These are phyloP conservation scores for Blennius ocellaris DNA, from an alignment of 2,113 vertebrate species.

Conservation along the genomic window DNA sequence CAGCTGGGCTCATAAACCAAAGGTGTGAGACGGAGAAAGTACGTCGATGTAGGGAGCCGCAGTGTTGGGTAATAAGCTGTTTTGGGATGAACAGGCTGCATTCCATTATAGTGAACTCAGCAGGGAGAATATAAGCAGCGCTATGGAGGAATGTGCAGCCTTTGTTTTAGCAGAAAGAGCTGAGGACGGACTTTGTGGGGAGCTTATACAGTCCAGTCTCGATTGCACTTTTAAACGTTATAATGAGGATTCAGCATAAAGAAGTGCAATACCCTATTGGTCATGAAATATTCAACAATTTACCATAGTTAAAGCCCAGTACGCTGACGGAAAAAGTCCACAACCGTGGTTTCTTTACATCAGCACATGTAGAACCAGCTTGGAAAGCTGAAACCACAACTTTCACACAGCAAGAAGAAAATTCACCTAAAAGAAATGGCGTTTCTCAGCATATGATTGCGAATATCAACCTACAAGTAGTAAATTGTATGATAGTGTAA, in stretches of 20 bases:
- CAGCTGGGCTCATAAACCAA: slow-evolving; percentile 51
- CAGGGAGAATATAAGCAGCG: slow-evolving; percentile 54
- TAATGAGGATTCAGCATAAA: not conserved
- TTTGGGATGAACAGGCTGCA: slow-evolving; percentile 59
- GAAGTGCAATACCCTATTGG: not conserved
- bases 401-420: not conserved
- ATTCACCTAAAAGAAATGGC: slow-evolving; percentile 7
- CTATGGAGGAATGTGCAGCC: slow-evolving; percentile 50
- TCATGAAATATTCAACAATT: slow-evolving; percentile 3
- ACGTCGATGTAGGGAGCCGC: slow-evolving; percentile 4
- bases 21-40: slow-evolving; percentile 40
- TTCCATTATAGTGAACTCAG: slow-evolving; percentile 71
- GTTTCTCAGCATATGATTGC: not conserved
- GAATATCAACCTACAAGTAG: not conserved
- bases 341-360: slow-evolving; percentile 34
- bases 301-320: not conserved
- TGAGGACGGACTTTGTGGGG: slow-evolving; percentile 6
- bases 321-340: slow-evolving; percentile 34
- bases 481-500: too few relatives aligned
- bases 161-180: slow-evolving; percentile 36
- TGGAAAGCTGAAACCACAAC: slow-evolving; percentile 17
- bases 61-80: slow-evolving; percentile 56
- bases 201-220: not conserved
- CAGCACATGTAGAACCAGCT: slow-evolving; percentile 49
- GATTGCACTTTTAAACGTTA: not conserved